A percentile compares a stretch with the other conserved stretches of the same genome.
These are phyloP conservation scores for Toxotes lorentzi DNA, from an alignment of 2,797 vertebrate genomes.

Conservation along the genomic window DNA sequence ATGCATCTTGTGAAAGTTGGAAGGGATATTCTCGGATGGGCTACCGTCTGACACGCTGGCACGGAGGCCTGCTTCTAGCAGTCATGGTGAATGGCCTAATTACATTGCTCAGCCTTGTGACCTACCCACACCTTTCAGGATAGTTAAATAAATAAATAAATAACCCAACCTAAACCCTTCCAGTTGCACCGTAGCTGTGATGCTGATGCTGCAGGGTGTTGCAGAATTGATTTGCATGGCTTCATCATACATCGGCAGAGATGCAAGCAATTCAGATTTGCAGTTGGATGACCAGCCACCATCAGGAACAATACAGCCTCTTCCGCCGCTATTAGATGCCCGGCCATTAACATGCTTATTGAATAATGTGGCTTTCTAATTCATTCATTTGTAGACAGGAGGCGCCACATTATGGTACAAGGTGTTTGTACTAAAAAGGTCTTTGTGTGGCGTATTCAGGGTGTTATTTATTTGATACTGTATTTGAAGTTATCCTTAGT, in stretches of 20 bases:
- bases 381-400: slow-evolving; percentile 31
- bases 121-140: slow-evolving; percentile 40
- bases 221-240: slow-evolving; percentile 64
- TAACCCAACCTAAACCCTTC: not conserved
- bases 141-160: not conserved
- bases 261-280: slow-evolving; percentile 57
- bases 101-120: slow-evolving; percentile 55
- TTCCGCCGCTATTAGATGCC: slow-evolving; percentile 37
- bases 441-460: slow-evolving; percentile 27
- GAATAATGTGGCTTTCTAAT: slow-evolving; percentile 38
- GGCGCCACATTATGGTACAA: slow-evolving; percentile 11
- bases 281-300: slow-evolving; percentile 51
- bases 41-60: slow-evolving; percentile 74
- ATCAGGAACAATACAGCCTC: slow-evolving; percentile 47
- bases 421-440: slow-evolving; percentile 21
- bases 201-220: slow-evolving; percentile 55
- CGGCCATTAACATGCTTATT: slow-evolving; percentile 53
- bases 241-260: slow-evolving; percentile 59
- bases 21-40: slow-evolving; percentile 75
- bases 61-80: slow-evolving; percentile 61
- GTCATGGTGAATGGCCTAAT: slow-evolving; percentile 69
- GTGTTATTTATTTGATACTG: slow-evolving; percentile 1
- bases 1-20: slow-evolving; percentile 75
- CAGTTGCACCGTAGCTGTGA: slow-evolving; percentile 16
- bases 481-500: slow-evolving; percentile 27